Evolutionary conservation across 2,797 vertebrate genomes (phyloP).

Genomic region (Malurus splendens): DNA sequence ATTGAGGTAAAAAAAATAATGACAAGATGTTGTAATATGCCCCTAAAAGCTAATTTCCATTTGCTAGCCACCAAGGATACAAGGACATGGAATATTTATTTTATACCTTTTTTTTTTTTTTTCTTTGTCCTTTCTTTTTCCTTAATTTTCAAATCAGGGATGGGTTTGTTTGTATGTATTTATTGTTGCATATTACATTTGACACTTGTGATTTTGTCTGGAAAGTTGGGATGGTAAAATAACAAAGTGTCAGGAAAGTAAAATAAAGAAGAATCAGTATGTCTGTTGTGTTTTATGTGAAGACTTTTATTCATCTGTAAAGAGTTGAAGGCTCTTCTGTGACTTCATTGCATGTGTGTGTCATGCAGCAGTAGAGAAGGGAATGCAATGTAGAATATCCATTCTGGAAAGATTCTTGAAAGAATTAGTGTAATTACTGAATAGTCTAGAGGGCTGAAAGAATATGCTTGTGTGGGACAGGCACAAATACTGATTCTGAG

Average conservation of each 20-base stretch:
- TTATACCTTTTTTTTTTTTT: background rate
- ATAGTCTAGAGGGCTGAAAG: background rate
- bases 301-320: background rate
- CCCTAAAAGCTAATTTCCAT: background rate
- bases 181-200: background rate
- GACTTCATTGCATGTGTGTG: background rate
- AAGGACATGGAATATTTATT: background rate
- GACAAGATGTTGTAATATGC: background rate
- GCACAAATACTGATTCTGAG: background rate
- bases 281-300: background rate
- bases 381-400: background rate
- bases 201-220: background rate
- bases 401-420: background rate
- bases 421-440: background rate
- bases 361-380: background rate
- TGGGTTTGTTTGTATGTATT: background rate
- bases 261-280: slow-evolving; percentile 18
- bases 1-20: background rate
- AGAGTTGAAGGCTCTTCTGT: background rate
- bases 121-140: background rate
- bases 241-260: background rate
- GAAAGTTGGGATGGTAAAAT: background rate
- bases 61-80: background rate
- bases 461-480: background rate
- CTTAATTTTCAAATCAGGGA: slow-evolving; percentile 4